Percentiles rank a stretch among this genome's conserved stretches.
Conservation (phyloP, 2,888 invertebrate species). For the Acleris laterana region DNA sequence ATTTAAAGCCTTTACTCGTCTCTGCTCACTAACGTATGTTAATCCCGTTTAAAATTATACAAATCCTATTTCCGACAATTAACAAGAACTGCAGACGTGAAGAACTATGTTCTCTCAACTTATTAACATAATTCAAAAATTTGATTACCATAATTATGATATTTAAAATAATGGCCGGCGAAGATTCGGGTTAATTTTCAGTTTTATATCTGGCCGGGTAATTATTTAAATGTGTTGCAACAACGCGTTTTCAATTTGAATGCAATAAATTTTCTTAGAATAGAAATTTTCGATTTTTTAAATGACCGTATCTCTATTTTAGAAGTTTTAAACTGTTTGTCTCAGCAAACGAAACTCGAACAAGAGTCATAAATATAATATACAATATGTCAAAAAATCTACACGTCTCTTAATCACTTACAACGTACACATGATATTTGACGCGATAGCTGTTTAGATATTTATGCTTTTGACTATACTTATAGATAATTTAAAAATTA, state of each 20-base stretch:
- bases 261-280: neutral
- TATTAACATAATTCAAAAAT: conserved; percentile 44
- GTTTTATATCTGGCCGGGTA: conserved; percentile 7
- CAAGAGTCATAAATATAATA: too few relatives aligned
- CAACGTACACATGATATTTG: too few relatives aligned
- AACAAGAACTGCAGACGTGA: conserved; percentile 44
- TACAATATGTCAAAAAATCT: too few relatives aligned
- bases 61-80: conserved; percentile 51
- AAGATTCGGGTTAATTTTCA: conserved; percentile 17
- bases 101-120: conserved; percentile 18
- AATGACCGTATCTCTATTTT: too few relatives aligned
- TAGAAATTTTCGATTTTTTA: neutral
- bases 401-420: too few relatives aligned
- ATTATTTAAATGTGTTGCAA: conserved; percentile 19
- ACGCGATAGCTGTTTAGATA: too few relatives aligned
- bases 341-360: too few relatives aligned
- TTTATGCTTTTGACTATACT: too few relatives aligned
- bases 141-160: conserved; percentile 31
- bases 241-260: conserved; percentile 14
- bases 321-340: too few relatives aligned
- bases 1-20: conserved; percentile 22
- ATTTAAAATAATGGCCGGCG: conserved; percentile 28
- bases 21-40: conserved; percentile 36
- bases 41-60: conserved; percentile 43
- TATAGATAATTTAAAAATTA: too few relatives aligned